Conservation (phyloP, 2,113 vertebrate species). For the Colius striatus region DNA sequence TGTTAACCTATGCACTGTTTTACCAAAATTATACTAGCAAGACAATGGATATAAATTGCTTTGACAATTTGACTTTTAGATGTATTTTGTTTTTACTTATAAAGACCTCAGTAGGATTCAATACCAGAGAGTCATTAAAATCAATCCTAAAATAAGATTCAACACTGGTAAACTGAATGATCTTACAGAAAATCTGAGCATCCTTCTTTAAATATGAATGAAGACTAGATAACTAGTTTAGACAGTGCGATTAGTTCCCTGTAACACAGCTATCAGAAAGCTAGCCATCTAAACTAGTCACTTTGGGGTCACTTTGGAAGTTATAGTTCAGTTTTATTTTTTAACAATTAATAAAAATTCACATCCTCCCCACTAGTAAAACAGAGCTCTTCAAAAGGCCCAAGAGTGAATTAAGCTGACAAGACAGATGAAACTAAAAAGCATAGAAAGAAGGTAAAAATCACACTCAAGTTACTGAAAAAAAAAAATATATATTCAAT, state of each 20-base stretch:
- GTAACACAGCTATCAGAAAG: background rate
- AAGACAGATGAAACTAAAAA: background rate
- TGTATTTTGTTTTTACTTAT: background rate
- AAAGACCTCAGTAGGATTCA: background rate
- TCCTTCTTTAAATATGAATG: background rate
- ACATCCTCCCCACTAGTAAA: background rate
- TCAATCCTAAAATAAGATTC: background rate
- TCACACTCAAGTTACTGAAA: background rate
- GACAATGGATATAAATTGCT: background rate
- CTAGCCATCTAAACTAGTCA: background rate
- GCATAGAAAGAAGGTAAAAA: background rate
- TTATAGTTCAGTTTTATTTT: background rate
- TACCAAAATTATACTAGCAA: background rate
- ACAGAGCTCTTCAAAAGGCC: background rate
- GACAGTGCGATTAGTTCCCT: background rate
- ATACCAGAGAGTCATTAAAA: background rate
- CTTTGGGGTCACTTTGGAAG: background rate
- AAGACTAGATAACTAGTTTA: background rate
- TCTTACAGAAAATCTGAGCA: background rate
- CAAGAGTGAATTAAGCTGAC: background rate
- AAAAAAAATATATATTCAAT: background rate
- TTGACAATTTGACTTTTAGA: background rate
- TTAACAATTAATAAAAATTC: background rate
- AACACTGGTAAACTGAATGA: background rate
- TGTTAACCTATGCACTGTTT: background rate